Base-by-base conservation (phyloP, 2,888 invertebrate genomes). In the Automeris io region DNA sequence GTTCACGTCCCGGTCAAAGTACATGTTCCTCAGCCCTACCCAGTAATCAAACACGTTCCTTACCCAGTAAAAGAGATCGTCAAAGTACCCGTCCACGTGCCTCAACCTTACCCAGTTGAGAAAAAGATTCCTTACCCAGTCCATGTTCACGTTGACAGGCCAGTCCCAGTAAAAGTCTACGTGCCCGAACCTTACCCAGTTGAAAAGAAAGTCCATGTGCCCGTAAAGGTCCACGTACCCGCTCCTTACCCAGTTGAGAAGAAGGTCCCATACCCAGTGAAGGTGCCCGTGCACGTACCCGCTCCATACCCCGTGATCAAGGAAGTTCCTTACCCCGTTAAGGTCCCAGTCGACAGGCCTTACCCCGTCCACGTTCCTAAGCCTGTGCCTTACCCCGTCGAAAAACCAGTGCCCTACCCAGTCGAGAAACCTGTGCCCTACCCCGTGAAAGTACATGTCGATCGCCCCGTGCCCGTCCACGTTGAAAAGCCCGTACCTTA, bases 61-160 rank as follows among this genome's bases (percentile, higher is more conserved):
- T 90, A 90, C 61, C 88, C 91, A 45, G 92, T 92, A 25, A 91
- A 92, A 61, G 88, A 88, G 54, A 69, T 85, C 44, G 81, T 89
- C 25, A 90, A 90, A 70, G 83, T 90, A 47, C 89, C 90, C 43
- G 88, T 89, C 6, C 90, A 89, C 42, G 90, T 91, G 35, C 92
- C 92, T 19, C 89, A 90, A 43, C 92, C 92, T 34, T 92, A 92
- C 79, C 92, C 92, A 18, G 92, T 92, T 13, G 91, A 90, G 44
- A 88, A 88, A 65, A 86, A 87, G 47, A 72, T 88, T 21, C 90
- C 89, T 22, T 85, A 85, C 75, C 89, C 87, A 37, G 87, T 88
- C 2, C 87, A 87, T 46, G 83, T 88, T 2, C 87, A 64, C 6
- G 86, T 88, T 48, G 87, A 88, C 65, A 87, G 87, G 58, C 88